Evolutionary conservation across 2,888 invertebrate species (phyloP), one percentile per base, ranked within the genome.

Genomic region (Tiliacea aurago): DNA sequence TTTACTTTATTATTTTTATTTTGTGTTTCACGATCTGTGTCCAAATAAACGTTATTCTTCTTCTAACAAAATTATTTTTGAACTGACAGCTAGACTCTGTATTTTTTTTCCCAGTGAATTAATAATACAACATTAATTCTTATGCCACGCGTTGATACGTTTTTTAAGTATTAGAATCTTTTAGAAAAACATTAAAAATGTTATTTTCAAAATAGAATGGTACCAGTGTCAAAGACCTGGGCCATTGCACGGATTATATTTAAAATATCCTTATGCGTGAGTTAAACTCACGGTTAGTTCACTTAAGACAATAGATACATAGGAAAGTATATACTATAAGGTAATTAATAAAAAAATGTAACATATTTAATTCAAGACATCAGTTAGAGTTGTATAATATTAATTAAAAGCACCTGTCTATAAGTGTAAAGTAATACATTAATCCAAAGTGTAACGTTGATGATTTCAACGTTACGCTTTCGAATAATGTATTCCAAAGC

Each of bases 231-330:
- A 66, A 69, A 66, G 51, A 43, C 20, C 2, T 20, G 20, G n/a
- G 7, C 51, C 23, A 20, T 41, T n/a, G 37, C 18, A n/a, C n/a
- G 10, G 15, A 37, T 51, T 64, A 37, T 64, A 49, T 2, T 28
- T 28, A 65, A 51, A 43, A 43, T 7, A n/a, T 9, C 43, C 0
- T 11, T 66, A 69, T 10, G 13, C 6, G 28, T 33, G 43, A 58
- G 58, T 58, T 7, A 66, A 66, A 67, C 28, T 58, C 59, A 58
- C 9, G 2, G 15, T 59, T 41, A 59, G 41, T 59, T 41, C n/a
- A n/a, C 15, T 59, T 13, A 13, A 20, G 33, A 11, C 10, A 33
- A 10, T n/a, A n/a, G n/a, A n/a, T 20, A 13, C 11, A 23, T 15
- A 41, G 28, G 20, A 9, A 11, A 45, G 20, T 20, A 15, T 47